These are phyloP conservation scores for Saccopteryx leptura DNA, from an alignment of 2,113 vertebrate species.

Conservation along the genomic window DNA sequence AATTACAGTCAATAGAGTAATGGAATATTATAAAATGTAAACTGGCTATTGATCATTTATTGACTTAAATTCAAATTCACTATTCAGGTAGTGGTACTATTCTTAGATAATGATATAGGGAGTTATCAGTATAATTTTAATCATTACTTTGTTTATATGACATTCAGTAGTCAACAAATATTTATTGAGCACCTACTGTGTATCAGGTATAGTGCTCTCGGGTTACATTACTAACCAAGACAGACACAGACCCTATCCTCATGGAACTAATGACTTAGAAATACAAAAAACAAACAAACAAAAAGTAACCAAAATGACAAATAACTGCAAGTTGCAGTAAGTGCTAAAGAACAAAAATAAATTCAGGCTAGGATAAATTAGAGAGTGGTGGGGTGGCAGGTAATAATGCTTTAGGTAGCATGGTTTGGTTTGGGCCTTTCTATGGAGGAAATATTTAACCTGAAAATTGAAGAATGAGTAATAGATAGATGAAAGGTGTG, in stretches of 20 bases:
- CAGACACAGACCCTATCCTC: neutral
- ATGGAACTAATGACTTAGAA: neutral
- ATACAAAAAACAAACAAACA: slow-evolving; percentile 1
- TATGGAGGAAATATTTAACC: neutral
- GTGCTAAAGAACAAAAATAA: neutral
- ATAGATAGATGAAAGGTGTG: neutral
- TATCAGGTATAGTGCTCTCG: neutral
- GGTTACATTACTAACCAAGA: neutral
- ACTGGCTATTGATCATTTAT: slow-evolving; percentile 4
- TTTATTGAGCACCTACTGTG: neutral
- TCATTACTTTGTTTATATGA: neutral
- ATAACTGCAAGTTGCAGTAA: neutral
- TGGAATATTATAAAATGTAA: slow-evolving; percentile 4
- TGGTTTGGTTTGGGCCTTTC: neutral
- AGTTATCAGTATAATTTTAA: neutral
- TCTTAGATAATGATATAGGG: neutral
- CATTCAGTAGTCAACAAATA: neutral
- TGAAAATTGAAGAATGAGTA: neutral
- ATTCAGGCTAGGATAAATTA: neutral
- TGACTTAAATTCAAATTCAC: slow-evolving; percentile 44
- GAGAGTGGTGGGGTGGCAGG: neutral
- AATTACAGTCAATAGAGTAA: neutral
- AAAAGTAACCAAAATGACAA: neutral
- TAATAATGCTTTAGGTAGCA: neutral
- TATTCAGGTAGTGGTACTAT: neutral